Conservation (phyloP, 2,888 invertebrate species). For the Oasisia sp. region DNA sequence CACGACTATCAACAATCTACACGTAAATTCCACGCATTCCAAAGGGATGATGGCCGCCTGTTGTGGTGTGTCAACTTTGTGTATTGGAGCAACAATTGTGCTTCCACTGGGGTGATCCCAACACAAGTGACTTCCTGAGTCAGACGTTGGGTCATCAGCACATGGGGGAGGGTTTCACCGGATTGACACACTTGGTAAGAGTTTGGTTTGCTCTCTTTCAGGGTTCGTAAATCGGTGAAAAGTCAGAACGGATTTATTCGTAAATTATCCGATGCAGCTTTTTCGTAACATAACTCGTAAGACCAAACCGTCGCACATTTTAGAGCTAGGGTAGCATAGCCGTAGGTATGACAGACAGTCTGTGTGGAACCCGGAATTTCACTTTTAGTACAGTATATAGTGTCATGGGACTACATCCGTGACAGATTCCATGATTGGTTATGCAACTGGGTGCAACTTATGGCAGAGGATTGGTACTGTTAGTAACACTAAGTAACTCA, state of each 20-base stretch:
- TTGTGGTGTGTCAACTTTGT: constrained; percentile 9
- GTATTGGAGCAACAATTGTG: background rate
- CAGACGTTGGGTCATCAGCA: constrained; percentile 2
- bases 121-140: background rate
- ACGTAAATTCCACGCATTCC: constrained; percentile 5
- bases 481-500: too few species aligned
- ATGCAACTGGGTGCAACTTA: too few species aligned
- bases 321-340: background rate
- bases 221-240: background rate
- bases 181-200: background rate
- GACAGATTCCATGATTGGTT: too few species aligned
- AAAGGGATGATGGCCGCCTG: constrained; percentile 17
- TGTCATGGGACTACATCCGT: too few species aligned
- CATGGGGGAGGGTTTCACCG: background rate
- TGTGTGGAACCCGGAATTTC: background rate
- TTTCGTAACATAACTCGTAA: too few species aligned
- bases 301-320: background rate
- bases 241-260: background rate
- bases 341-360: background rate
- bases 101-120: background rate
- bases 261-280: background rate
- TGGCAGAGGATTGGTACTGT: too few species aligned
- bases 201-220: background rate
- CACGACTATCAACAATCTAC: background rate
- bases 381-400: background rate